A percentile compares a stretch with the other conserved stretches of the same genome.
These are phyloP conservation scores for Odocoileus hemionus DNA, from an alignment of 2,113 vertebrate genomes.

Conservation along the genomic window DNA sequence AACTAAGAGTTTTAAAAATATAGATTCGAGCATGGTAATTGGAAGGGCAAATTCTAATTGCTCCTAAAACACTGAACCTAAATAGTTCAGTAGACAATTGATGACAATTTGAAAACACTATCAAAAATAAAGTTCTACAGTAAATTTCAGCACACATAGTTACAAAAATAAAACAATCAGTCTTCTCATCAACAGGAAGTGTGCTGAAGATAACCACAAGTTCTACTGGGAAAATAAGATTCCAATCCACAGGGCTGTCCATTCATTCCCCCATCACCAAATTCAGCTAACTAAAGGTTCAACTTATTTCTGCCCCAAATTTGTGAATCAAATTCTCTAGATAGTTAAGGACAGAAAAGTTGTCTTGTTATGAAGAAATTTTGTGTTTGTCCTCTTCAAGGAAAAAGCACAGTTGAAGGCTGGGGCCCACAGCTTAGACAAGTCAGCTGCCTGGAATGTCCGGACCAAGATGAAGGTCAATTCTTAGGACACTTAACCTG, in stretches of 20 bases:
- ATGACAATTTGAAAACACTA: neutral
- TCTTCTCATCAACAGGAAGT: neutral
- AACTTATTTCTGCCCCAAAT: neutral
- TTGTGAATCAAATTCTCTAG: conserved; percentile 13
- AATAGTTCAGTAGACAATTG: neutral
- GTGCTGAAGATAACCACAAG: neutral
- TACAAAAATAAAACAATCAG: conserved; percentile 13
- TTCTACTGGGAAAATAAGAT: neutral
- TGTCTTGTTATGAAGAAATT: neutral
- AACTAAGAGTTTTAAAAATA: neutral
- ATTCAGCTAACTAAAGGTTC: conserved; percentile 8
- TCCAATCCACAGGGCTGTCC: neutral
- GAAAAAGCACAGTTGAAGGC: neutral
- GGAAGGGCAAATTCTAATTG: conserved; percentile 21
- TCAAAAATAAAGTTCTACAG: neutral
- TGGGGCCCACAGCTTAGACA: neutral
- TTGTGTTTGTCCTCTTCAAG: neutral
- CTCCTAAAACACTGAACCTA: neutral
- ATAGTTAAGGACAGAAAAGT: conserved; percentile 24
- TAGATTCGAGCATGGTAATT: neutral
- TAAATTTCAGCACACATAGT: neutral
- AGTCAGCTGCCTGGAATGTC: conserved; percentile 14
- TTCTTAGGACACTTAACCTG: neutral
- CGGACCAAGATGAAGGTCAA: neutral
- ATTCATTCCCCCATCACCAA: neutral